Evolutionary conservation across 2,797 vertebrate genomes (phyloP).

Genomic region (Rhinogobio ventralis): DNA sequence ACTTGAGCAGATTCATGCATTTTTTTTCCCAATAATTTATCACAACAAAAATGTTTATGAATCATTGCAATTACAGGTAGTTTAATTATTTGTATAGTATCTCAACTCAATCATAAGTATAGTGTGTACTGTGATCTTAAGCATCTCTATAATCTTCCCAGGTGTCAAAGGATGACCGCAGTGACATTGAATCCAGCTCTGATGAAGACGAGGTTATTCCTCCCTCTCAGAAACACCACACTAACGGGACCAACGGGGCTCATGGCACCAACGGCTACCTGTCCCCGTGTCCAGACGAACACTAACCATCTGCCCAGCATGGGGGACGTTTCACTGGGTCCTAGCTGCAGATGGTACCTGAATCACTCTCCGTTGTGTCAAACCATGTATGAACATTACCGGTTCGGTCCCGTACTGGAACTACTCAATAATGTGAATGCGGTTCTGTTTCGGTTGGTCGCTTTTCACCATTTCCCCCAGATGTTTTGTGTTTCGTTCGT

Average conservation of each 20-base stretch:
- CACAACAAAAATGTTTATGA: neutral
- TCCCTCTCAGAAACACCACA: conserved; percentile 83
- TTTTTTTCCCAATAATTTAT: neutral
- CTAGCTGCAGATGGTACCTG: conserved; percentile 41
- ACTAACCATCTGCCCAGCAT: conserved; percentile 75
- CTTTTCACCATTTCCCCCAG: conserved; percentile 54
- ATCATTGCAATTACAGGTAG: neutral
- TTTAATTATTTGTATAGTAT: neutral
- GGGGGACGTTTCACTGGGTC: conserved; percentile 67
- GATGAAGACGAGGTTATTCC: conserved; percentile 90
- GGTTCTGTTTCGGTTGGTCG: conserved; percentile 66
- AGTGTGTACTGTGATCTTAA: neutral
- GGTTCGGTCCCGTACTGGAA: conserved; percentile 85
- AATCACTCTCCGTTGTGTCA: conserved; percentile 59
- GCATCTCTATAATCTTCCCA: conserved; percentile 61
- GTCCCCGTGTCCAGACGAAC: conserved; percentile 86
- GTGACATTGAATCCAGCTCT: conserved; percentile 96
- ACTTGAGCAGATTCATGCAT: neutral
- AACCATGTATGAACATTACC: conserved; percentile 80
- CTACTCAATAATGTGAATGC: conserved; percentile 85
- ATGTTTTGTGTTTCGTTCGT: conserved; percentile 65
- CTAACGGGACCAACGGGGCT: conserved; percentile 86
- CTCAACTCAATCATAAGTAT: neutral
- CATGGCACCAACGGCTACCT: conserved; percentile 96
- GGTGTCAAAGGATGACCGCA: conserved; percentile 94